Conservation (phyloP, 2,113 vertebrate species). For the Hippocampus guttulatus region DNA sequence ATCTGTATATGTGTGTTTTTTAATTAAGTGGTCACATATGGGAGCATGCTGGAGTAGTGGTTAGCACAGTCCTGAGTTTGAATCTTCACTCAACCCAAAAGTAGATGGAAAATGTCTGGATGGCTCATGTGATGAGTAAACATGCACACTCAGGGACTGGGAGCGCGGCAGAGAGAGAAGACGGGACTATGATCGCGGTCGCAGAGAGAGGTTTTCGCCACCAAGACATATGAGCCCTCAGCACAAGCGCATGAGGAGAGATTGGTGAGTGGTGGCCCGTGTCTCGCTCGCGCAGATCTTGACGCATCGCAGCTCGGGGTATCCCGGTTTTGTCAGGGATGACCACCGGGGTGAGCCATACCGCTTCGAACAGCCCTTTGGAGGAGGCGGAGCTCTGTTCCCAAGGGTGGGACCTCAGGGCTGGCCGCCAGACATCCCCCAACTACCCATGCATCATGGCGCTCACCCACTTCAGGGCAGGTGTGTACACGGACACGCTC, state of each 20-base stretch:
- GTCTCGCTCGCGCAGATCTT: background rate
- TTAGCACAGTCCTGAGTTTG: too few species aligned
- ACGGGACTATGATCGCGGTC: constrained; percentile 83
- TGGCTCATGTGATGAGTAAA: background rate
- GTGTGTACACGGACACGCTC: constrained; percentile 49
- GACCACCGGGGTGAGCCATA: constrained; percentile 86
- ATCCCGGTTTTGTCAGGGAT: constrained; percentile 70
- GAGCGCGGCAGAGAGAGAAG: constrained; percentile 82
- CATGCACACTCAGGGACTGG: constrained; percentile 76
- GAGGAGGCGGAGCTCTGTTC: constrained; percentile 56
- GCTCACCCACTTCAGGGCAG: constrained; percentile 85
- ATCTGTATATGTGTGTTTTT: too few species aligned
- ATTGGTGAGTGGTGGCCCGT: constrained; percentile 75
- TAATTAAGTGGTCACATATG: too few species aligned
- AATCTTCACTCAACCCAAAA: background rate
- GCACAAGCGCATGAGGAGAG: constrained; percentile 87
- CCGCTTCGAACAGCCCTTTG: constrained; percentile 84
- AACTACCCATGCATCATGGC: constrained; percentile 76
- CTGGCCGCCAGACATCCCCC: constrained; percentile 84
- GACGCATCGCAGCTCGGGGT: background rate
- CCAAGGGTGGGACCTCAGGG: constrained; percentile 72
- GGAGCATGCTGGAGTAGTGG: too few species aligned
- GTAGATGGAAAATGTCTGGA: background rate
- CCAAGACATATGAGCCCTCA: constrained; percentile 86
- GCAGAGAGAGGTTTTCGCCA: constrained; percentile 83